These are phyloP conservation scores for Sebastes trivittatus DNA, from an alignment of 2,797 vertebrate species.

Conservation along the genomic window DNA sequence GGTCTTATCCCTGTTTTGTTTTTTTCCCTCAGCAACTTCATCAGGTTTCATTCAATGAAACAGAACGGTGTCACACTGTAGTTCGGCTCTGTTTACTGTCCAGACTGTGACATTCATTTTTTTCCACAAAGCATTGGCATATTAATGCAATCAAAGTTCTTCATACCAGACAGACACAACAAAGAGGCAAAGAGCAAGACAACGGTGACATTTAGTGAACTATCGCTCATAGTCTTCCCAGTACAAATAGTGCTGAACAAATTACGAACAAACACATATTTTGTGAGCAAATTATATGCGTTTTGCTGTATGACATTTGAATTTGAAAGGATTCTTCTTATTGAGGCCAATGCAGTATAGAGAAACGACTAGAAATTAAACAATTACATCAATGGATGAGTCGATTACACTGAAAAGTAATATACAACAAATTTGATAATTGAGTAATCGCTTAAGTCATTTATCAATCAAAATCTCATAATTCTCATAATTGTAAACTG, in stretches of 20 bases:
- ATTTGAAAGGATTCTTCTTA: background rate
- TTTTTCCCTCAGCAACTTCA: conserved; percentile 8
- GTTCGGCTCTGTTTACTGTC: conserved; percentile 18
- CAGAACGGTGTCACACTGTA: background rate
- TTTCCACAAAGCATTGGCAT: conserved; percentile 9
- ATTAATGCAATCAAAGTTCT: conserved; percentile 20
- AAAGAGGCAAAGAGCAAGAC: background rate
- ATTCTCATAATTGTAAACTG: background rate
- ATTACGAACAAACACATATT: background rate
- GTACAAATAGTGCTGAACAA: background rate
- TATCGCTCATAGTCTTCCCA: background rate
- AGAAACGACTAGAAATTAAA: background rate
- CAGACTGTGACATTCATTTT: conserved; percentile 19
- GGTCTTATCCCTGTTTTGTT: conserved; percentile 3
- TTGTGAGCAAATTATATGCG: background rate
- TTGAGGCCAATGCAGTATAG: background rate
- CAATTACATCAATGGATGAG: background rate
- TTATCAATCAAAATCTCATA: no score
- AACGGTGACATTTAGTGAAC: background rate
- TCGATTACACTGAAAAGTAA: background rate
- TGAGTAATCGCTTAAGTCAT: no score
- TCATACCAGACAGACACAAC: background rate
- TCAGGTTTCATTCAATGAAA: background rate
- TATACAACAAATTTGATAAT: background rate
- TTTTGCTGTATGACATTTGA: background rate